A percentile compares a stretch with the other conserved stretches of the same genome.
phyloP scores from a whole-genome alignment of 2,113 vertebrate genomes.

The Riparia riparia region DNA sequence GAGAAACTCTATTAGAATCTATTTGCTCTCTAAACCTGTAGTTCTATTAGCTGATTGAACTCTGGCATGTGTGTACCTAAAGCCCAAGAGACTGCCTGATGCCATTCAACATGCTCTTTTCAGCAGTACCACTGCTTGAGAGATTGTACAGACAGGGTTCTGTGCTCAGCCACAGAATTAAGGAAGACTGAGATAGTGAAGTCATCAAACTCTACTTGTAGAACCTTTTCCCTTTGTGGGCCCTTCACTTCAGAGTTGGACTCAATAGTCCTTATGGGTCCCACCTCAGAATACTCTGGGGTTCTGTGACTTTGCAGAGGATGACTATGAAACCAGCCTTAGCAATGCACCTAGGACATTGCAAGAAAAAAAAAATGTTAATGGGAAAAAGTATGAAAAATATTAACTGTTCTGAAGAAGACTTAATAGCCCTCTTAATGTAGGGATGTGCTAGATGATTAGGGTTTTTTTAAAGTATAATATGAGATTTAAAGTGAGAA shows the following conservation, averaged over 20 bases:
- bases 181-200: background rate
- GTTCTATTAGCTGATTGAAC: background rate
- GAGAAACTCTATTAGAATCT: background rate
- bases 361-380: background rate
- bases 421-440: background rate
- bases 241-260: background rate
- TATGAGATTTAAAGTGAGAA: background rate
- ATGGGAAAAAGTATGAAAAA: background rate
- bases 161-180: background rate
- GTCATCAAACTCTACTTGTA: fast-evolving
- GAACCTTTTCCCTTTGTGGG: background rate
- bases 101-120: background rate
- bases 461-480: background rate
- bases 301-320: background rate
- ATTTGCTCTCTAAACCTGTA: background rate
- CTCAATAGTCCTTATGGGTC: background rate
- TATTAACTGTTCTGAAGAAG: background rate
- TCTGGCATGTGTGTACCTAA: background rate
- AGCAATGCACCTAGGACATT: background rate
- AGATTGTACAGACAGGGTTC: background rate
- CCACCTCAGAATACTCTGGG: background rate
- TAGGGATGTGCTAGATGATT: background rate
- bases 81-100: background rate
- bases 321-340: background rate
- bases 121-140: background rate